Conservation (phyloP, 2,113 vertebrate genomes). For the Nothocercus nigrocapillus region DNA sequence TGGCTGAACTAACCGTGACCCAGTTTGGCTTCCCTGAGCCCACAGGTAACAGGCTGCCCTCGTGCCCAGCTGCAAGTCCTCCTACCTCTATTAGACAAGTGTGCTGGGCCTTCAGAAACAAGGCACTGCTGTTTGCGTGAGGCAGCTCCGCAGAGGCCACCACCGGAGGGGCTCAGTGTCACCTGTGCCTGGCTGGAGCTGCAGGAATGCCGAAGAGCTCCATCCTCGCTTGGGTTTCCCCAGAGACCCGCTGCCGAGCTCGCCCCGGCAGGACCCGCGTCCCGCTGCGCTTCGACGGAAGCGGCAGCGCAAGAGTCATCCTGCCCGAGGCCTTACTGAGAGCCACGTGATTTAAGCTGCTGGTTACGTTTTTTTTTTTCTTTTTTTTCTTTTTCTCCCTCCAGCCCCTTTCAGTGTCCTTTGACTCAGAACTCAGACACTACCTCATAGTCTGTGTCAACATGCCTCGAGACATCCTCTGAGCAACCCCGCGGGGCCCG, state of each 20-base stretch:
- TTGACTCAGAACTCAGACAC: not conserved
- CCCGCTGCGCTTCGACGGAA: not conserved
- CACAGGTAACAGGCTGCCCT: not conserved
- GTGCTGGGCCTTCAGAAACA: not conserved
- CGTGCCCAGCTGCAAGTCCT: not conserved
- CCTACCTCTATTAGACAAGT: accelerated
- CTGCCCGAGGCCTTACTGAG: not conserved
- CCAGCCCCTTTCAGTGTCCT: not conserved
- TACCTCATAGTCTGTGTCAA: not conserved
- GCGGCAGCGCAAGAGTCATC: no score
- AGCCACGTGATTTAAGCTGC: not conserved
- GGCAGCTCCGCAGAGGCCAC: accelerated
- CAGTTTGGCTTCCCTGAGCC: not conserved
- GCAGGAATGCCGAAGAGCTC: not conserved
- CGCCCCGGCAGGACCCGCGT: no score
- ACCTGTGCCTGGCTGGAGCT: not conserved
- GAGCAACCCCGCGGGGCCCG: not conserved
- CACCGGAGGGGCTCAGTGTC: no score
- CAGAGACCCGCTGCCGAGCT: not conserved
- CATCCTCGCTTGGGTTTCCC: no score
- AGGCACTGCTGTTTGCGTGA: no score
- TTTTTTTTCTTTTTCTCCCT: no score
- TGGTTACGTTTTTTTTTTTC: no score
- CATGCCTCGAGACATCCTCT: not conserved
- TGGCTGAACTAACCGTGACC: not conserved